Evolutionary conservation across 2,888 invertebrate species (phyloP).

Genomic region (Platerodrilus igneus): DNA sequence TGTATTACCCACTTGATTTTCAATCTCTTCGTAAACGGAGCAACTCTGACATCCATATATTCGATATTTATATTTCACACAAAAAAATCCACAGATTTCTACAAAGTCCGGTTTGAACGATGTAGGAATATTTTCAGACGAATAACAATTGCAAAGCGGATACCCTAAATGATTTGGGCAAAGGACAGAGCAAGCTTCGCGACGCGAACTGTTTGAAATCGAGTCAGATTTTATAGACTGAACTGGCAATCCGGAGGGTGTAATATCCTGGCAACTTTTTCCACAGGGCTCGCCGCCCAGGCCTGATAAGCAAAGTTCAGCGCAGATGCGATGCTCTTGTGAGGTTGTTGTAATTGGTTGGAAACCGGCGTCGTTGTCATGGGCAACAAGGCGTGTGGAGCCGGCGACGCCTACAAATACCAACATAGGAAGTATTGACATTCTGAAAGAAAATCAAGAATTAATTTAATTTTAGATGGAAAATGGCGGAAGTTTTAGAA

Average conservation of each 20-base stretch:
- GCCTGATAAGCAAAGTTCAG: constrained; percentile 44
- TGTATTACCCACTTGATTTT: constrained; percentile 6
- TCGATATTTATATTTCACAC: constrained; percentile 41
- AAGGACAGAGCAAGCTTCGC: constrained; percentile 56
- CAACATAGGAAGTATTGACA: constrained; percentile 39
- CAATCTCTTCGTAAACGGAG: constrained; percentile 14
- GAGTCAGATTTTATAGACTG: constrained; percentile 28
- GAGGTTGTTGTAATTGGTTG: constrained; percentile 41
- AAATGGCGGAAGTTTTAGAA: constrained; percentile 14
- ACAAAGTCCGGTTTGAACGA: constrained; percentile 45
- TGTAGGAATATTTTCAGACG: constrained; percentile 16
- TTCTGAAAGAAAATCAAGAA: constrained; percentile 36
- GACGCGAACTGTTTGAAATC: constrained; percentile 47
- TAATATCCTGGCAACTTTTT: constrained; percentile 49
- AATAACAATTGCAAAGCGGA: constrained; percentile 53
- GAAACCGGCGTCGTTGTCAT: constrained; percentile 35
- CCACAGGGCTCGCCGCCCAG: constrained; percentile 57
- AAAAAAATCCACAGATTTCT: constrained; percentile 53
- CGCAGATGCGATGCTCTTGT: constrained; percentile 45
- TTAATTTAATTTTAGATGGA: constrained; percentile 14
- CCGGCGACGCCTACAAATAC: constrained; percentile 35
- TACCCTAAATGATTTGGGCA: constrained; percentile 57
- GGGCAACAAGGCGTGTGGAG: constrained; percentile 31
- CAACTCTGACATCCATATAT: constrained; percentile 50
- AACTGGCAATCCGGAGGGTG: constrained; percentile 48